Evolutionary conservation across 2,888 invertebrate species (phyloP).

Genomic region (Furcula furcula): DNA sequence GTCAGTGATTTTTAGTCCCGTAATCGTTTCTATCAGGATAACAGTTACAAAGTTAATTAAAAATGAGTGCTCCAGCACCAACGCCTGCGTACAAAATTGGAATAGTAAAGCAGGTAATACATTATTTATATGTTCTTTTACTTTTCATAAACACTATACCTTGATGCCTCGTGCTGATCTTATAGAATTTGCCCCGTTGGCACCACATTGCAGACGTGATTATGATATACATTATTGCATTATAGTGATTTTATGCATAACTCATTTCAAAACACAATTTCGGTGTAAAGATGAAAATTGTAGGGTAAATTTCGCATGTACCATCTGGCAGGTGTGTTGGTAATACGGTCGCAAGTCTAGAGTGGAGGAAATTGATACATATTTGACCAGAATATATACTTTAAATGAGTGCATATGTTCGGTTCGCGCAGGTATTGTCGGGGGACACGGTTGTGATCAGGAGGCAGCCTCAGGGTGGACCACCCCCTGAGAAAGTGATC

Average conservation of each 20-base stretch:
- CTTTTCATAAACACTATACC: constrained; percentile 30
- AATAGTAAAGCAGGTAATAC: constrained; percentile 75
- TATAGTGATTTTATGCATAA: constrained; percentile 1
- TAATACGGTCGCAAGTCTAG: constrained; percentile 5
- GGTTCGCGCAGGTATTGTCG: constrained; percentile 89
- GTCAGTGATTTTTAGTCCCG: constrained; percentile 54
- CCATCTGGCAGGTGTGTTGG: constrained; percentile 15
- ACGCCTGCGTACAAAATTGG: constrained; percentile 65
- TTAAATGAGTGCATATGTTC: constrained; percentile 7
- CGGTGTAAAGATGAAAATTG: no score
- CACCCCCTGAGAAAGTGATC: constrained; percentile 95
- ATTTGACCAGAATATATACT: constrained; percentile 2
- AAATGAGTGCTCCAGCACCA: constrained; percentile 72
- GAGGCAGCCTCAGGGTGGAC: constrained; percentile 92
- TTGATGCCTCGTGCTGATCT: constrained; percentile 64
- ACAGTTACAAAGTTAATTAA: constrained; percentile 39
- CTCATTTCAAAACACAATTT: no score
- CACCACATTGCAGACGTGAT: constrained; percentile 40
- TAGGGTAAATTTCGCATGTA: constrained; percentile 4
- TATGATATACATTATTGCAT: constrained; percentile 2
- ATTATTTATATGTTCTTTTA: constrained; percentile 34
- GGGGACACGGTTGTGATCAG: constrained; percentile 97
- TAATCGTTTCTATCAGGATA: constrained; percentile 45
- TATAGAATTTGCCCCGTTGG: constrained; percentile 69
- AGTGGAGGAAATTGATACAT: background rate